Percentiles rank a stretch among this genome's conserved stretches.
Conservation (phyloP, 2,888 invertebrate genomes). For the Escarpia spicata region DNA sequence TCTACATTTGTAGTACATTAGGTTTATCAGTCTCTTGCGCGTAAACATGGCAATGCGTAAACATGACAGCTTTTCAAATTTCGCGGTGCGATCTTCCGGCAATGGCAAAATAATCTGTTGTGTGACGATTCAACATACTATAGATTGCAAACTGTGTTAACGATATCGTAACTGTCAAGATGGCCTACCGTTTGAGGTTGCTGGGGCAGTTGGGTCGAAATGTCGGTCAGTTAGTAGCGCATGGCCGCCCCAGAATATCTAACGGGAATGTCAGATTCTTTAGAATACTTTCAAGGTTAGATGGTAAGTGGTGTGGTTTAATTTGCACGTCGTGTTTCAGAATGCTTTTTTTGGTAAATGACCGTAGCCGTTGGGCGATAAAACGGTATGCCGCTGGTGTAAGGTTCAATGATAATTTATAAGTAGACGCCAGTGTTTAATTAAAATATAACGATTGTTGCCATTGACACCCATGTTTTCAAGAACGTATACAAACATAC, state of each 20-base stretch:
- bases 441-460: neutral
- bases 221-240: neutral
- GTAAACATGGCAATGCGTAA: neutral
- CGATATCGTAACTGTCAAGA: constrained; percentile 2
- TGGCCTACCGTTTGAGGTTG: constrained; percentile 1
- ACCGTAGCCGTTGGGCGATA: neutral
- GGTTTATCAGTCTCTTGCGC: too few relatives aligned
- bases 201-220: neutral
- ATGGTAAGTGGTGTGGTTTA: neutral
- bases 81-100: neutral
- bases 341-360: neutral
- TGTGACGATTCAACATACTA: neutral
- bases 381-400: neutral
- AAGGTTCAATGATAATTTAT: neutral
- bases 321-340: neutral
- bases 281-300: constrained; percentile 5
- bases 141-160: neutral
- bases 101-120: neutral
- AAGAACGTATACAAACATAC: neutral
- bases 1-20: too few relatives aligned
- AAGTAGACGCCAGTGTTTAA: constrained; percentile 8
- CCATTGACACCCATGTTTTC: neutral
- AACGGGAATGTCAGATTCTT: neutral
- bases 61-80: neutral
- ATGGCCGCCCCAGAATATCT: neutral